Percentiles rank a stretch among this genome's conserved stretches.
phyloP scores from a whole-genome alignment of 2,113 vertebrate genomes.

The Gnathonemus longibarbis region DNA sequence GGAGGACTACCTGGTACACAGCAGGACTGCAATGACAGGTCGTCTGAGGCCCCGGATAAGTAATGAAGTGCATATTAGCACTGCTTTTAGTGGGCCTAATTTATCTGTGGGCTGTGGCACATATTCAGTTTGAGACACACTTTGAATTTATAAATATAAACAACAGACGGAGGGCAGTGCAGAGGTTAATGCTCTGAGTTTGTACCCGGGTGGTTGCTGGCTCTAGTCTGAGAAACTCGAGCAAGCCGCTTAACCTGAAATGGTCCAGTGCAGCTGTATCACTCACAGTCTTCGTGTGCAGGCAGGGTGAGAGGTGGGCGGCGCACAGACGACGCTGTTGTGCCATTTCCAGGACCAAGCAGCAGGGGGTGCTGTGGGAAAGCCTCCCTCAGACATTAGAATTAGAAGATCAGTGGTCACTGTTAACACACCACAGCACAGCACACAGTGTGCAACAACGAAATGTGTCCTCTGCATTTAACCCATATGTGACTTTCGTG shows the following conservation, averaged over 20 bases:
- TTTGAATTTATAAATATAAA: background rate
- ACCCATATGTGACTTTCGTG: too few species aligned
- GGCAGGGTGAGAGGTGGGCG: background rate
- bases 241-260: background rate
- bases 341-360: background rate
- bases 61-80: background rate
- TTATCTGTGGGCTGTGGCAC: background rate
- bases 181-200: background rate
- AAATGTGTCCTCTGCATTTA: too few species aligned
- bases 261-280: background rate
- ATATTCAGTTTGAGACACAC: background rate
- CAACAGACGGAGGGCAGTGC: background rate
- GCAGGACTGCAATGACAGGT: too few species aligned
- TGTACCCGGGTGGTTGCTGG: background rate
- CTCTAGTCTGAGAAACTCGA: background rate
- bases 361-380: background rate
- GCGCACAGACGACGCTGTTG: background rate
- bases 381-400: background rate
- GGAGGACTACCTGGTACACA: background rate
- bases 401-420: too few species aligned
- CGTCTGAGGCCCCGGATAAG: background rate
- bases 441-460: too few species aligned
- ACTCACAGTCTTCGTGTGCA: background rate
- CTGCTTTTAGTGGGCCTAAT: background rate
- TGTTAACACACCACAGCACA: too few species aligned